Percentiles rank a stretch among this genome's conserved stretches.
Conservation (phyloP, 2,797 vertebrate species). For the Sciurus vulgaris region DNA sequence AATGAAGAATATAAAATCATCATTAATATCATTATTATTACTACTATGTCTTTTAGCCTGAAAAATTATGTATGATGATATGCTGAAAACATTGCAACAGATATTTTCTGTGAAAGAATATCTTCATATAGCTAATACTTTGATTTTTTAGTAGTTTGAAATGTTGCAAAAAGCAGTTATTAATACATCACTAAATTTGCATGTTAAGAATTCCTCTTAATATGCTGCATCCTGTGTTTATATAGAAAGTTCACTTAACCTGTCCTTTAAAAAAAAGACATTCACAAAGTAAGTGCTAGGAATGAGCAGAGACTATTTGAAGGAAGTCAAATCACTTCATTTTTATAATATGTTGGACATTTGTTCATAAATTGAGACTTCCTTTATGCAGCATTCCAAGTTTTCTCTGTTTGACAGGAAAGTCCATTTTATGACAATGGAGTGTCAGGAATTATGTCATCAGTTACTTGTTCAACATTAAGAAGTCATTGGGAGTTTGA, state of each 20-base stretch:
- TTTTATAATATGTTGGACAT: constrained; percentile 65
- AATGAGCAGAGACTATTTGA: neutral
- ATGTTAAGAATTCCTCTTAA: constrained; percentile 77
- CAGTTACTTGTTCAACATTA: constrained; percentile 72
- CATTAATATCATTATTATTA: neutral
- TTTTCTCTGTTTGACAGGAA: constrained; percentile 57
- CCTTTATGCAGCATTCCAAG: neutral
- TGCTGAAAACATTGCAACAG: constrained; percentile 64
- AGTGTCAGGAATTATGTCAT: constrained; percentile 19
- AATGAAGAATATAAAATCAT: neutral
- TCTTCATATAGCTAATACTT: constrained; percentile 69
- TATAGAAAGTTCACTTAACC: constrained; percentile 73
- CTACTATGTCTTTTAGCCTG: neutral
- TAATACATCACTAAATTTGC: constrained; percentile 88
- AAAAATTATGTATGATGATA: constrained; percentile 51
- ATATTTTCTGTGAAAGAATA: constrained; percentile 52
- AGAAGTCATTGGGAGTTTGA: constrained; percentile 68
- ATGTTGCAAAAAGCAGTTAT: constrained; percentile 83
- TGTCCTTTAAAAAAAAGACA: constrained; percentile 14
- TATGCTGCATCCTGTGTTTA: constrained; percentile 58
- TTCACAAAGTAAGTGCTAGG: constrained; percentile 22
- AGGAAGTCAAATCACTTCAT: constrained; percentile 60
- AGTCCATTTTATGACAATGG: constrained; percentile 40
- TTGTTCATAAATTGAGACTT: constrained; percentile 72
- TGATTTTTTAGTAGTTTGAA: constrained; percentile 72